Percentiles rank a stretch among this genome's conserved stretches.
phyloP scores from a whole-genome alignment of 2,797 vertebrate genomes.

The Diglossa cyanea region DNA sequence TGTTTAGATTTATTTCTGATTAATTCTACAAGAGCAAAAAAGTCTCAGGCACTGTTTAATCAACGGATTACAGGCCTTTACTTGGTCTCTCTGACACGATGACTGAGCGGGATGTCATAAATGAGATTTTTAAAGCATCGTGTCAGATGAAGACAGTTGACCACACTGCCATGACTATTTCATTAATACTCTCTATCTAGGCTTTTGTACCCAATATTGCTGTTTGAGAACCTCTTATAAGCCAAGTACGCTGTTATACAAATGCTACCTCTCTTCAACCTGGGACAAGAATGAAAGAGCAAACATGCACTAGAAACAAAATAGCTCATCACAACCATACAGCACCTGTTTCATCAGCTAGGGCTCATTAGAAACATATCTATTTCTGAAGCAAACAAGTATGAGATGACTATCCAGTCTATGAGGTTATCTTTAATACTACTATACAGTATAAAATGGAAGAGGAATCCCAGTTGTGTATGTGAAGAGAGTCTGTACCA shows the following conservation, averaged over 20 bases:
- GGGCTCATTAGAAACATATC: constrained; percentile 59
- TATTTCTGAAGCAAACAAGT: constrained; percentile 68
- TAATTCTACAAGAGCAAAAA: constrained; percentile 47
- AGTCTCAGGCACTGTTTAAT: constrained; percentile 44
- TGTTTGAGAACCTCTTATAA: constrained; percentile 53
- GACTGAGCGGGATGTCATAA: constrained; percentile 36
- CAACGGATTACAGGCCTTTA: constrained; percentile 47
- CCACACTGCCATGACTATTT: constrained; percentile 66
- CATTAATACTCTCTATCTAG: constrained; percentile 35
- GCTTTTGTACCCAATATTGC: constrained; percentile 43
- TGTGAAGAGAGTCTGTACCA: constrained; percentile 64
- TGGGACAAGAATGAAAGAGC: constrained; percentile 66
- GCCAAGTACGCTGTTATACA: constrained; percentile 64
- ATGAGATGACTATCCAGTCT: constrained; percentile 75
- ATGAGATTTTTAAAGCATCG: constrained; percentile 25
- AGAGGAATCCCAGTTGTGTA: constrained; percentile 68
- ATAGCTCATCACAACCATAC: constrained; percentile 47
- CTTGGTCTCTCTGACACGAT: constrained; percentile 57
- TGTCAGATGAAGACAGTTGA: constrained; percentile 62
- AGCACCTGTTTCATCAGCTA: constrained; percentile 64
- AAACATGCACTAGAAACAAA: constrained; percentile 71
- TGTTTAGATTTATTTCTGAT: constrained; percentile 31
- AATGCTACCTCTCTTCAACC: constrained; percentile 60
- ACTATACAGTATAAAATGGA: constrained; percentile 59
- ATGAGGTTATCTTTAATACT: constrained; percentile 47